Percentiles rank a stretch among this genome's conserved stretches.
These are phyloP conservation scores for Harlomillsia oculata DNA, from an alignment of 1,140 invertebrate species.

Conservation along the genomic window DNA sequence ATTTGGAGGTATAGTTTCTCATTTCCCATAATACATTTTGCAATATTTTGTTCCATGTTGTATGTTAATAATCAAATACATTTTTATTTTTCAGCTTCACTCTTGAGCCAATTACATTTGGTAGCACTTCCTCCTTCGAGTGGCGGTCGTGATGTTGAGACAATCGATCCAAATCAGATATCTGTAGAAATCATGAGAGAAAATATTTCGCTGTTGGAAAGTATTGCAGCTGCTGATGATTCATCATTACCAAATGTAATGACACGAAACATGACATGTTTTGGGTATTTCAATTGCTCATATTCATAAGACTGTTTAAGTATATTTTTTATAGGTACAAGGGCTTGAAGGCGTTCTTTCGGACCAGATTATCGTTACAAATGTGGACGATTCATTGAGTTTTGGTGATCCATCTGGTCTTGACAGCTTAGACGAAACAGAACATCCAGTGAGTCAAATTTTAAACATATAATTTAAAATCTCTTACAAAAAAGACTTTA, in stretches of 20 bases:
- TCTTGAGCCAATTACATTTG: conserved; percentile 27
- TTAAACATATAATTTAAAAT: conserved; percentile 3
- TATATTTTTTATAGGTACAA: conserved; percentile 17
- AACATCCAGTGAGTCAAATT: conserved; percentile 18
- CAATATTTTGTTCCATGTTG: neutral
- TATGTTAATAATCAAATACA: neutral
- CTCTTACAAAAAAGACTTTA: neutral
- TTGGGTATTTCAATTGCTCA: neutral
- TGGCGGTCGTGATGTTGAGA: neutral
- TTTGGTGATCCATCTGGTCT: conserved; percentile 19
- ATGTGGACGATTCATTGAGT: conserved; percentile 25
- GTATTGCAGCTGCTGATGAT: conserved; percentile 27
- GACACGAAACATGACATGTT: neutral
- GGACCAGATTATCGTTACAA: conserved; percentile 27
- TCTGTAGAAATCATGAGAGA: conserved; percentile 33
- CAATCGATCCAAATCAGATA: conserved; percentile 25
- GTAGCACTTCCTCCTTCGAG: conserved; percentile 8
- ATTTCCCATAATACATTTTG: too few relatives aligned
- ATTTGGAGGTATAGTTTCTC: too few relatives aligned
- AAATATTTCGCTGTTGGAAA: conserved; percentile 30
- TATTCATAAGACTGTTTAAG: neutral
- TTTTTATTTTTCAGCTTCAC: conserved; percentile 17
- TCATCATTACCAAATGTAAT: conserved; percentile 20
- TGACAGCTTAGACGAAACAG: conserved; percentile 20
- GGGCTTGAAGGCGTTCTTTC: conserved; percentile 15